Conservation (phyloP, 1,140 invertebrate species). For the Leptopilina boulardi region DNA sequence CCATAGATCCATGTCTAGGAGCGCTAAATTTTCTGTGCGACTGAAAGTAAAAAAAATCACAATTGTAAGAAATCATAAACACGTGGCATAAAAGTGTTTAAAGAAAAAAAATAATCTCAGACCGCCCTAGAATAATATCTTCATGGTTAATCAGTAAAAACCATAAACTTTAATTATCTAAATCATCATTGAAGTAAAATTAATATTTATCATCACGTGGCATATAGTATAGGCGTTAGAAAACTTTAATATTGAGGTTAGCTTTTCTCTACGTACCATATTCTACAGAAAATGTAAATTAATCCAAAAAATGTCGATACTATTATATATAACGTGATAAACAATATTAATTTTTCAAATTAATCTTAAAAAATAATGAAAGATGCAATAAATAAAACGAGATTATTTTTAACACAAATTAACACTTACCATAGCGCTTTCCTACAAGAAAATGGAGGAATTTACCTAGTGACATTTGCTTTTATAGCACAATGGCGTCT, state of each 20-base stretch:
- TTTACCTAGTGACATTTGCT: background rate
- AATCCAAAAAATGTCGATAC: constrained; percentile 37
- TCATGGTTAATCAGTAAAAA: constrained; percentile 64
- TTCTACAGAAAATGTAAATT: background rate
- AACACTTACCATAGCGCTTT: constrained; percentile 47
- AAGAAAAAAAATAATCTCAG: constrained; percentile 46
- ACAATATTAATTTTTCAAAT: background rate
- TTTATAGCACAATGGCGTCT: constrained; percentile 29
- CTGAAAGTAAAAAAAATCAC: constrained; percentile 79
- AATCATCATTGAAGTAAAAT: constrained; percentile 58
- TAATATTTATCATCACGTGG: background rate
- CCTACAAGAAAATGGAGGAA: constrained; percentile 48
- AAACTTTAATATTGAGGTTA: background rate
- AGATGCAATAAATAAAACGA: constrained; percentile 40
- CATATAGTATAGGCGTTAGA: background rate
- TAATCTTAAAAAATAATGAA: background rate
- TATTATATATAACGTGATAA: background rate
- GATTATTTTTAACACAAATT: constrained; percentile 24
- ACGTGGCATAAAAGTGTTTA: background rate
- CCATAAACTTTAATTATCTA: constrained; percentile 64
- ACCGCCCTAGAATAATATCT: constrained; percentile 67
- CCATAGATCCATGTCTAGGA: constrained; percentile 99
- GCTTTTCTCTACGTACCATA: background rate
- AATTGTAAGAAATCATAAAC: constrained; percentile 21
- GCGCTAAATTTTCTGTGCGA: constrained; percentile 99